phyloP scores from a whole-genome alignment of 2,888 invertebrate genomes.

The Chymomyza procnemis region DNA sequence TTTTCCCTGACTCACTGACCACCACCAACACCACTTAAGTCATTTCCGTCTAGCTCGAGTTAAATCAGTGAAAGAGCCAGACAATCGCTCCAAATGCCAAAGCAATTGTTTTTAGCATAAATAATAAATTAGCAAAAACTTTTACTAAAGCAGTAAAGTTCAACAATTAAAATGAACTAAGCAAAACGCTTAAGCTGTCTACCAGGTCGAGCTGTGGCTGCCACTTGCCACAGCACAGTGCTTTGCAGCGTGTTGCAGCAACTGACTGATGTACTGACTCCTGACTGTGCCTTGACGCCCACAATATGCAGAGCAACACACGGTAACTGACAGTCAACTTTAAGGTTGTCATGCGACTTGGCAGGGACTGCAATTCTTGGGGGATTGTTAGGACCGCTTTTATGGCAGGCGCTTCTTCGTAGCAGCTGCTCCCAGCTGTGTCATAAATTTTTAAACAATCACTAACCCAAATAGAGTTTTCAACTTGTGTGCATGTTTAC shows the following conservation, averaged over 20 bases:
- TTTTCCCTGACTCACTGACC: not conserved
- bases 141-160: constrained; percentile 4
- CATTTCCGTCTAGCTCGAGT: constrained; percentile 7
- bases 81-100: constrained; percentile 1
- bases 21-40: constrained; percentile 18
- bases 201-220: not conserved
- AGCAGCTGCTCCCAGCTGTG: not conserved
- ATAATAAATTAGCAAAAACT: constrained; percentile 40
- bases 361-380: not conserved
- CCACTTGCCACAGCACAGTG: not conserved
- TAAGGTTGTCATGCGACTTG: not conserved
- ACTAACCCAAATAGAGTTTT: constrained; percentile 67
- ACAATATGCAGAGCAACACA: not conserved
- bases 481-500: constrained; percentile 4
- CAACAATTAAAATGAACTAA: constrained; percentile 1
- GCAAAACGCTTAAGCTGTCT: not conserved
- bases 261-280: not conserved
- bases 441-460: constrained; percentile 70
- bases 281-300: not conserved
- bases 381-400: not conserved
- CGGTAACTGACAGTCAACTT: not conserved
- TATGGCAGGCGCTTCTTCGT: not conserved
- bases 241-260: not conserved
- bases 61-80: constrained; percentile 11
- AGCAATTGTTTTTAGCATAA: constrained; percentile 44